phyloP scores from a whole-genome alignment of 2,797 vertebrate species.

The Cryptoblepharus egeriae region DNA sequence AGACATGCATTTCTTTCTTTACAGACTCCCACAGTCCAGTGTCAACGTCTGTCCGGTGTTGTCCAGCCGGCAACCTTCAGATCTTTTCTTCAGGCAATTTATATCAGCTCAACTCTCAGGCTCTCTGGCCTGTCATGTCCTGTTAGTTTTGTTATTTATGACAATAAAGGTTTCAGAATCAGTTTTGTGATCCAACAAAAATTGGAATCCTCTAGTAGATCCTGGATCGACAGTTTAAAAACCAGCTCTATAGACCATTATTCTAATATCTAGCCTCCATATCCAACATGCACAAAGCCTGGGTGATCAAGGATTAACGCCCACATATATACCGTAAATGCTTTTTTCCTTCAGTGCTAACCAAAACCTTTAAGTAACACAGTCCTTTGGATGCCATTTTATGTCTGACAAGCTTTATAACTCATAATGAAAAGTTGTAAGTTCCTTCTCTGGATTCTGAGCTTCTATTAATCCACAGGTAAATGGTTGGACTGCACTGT shows the following conservation, averaged over 20 bases:
- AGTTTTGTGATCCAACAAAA: too few species aligned
- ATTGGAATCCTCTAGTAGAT: too few species aligned
- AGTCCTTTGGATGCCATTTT: slow-evolving; percentile 76
- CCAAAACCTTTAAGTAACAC: slow-evolving; percentile 77
- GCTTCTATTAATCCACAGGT: slow-evolving; percentile 76
- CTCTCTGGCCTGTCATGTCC: too few species aligned
- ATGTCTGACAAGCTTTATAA: slow-evolving; percentile 79
- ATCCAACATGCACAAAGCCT: not conserved
- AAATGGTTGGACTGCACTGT: slow-evolving; percentile 80
- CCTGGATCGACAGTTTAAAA: too few species aligned
- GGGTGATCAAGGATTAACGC: slow-evolving; percentile 69
- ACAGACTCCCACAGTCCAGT: too few species aligned
- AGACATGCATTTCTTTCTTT: too few species aligned
- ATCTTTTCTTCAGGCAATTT: too few species aligned
- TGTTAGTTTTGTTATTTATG: too few species aligned
- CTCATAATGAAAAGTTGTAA: slow-evolving; percentile 79
- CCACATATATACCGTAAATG: slow-evolving; percentile 78
- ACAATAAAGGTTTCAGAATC: too few species aligned
- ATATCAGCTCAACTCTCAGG: too few species aligned
- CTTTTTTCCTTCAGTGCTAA: slow-evolving; percentile 66
- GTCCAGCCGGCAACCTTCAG: too few species aligned
- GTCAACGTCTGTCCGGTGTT: too few species aligned
- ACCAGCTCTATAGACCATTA: not conserved
- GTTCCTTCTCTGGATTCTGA: slow-evolving; percentile 70
- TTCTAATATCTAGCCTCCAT: not conserved